Conservation (phyloP, 1,140 invertebrate genomes). For the Mactra quadrangularis region DNA sequence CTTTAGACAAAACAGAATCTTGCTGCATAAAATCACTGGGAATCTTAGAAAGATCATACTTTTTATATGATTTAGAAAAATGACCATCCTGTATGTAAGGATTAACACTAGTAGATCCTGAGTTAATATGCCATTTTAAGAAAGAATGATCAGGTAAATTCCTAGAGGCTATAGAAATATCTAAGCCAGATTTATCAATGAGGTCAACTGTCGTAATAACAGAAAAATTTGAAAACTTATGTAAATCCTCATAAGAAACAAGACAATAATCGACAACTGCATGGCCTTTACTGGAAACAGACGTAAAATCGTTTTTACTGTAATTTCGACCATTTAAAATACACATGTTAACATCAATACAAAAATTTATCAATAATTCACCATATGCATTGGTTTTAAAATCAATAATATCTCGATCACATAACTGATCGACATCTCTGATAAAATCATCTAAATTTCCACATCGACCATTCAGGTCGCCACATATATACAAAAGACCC, state of each 20-base stretch:
- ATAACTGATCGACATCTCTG: constrained; percentile 12
- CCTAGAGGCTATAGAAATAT: background rate
- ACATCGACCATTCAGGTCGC: constrained; percentile 25
- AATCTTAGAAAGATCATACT: constrained; percentile 14
- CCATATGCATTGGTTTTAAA: constrained; percentile 24
- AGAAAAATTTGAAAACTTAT: constrained; percentile 33
- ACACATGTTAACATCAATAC: constrained; percentile 23
- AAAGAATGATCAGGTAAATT: constrained; percentile 38
- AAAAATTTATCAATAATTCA: constrained; percentile 14
- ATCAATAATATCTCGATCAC: constrained; percentile 9
- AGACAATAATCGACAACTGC: constrained; percentile 31
- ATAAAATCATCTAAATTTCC: constrained; percentile 22
- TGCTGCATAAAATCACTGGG: constrained; percentile 1
- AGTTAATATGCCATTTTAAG: background rate
- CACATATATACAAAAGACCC: constrained; percentile 17
- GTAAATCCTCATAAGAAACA: constrained; percentile 9
- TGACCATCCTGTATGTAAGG: background rate
- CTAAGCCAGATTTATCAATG: background rate
- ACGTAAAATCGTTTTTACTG: constrained; percentile 12
- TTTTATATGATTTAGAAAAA: background rate
- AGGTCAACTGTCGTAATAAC: background rate
- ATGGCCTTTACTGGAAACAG: constrained; percentile 1
- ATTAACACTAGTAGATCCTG: background rate
- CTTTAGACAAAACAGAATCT: background rate
- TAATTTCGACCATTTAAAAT: constrained; percentile 25